Conservation (phyloP, 2,888 invertebrate species). For the Leptarthrus brevirostris region DNA sequence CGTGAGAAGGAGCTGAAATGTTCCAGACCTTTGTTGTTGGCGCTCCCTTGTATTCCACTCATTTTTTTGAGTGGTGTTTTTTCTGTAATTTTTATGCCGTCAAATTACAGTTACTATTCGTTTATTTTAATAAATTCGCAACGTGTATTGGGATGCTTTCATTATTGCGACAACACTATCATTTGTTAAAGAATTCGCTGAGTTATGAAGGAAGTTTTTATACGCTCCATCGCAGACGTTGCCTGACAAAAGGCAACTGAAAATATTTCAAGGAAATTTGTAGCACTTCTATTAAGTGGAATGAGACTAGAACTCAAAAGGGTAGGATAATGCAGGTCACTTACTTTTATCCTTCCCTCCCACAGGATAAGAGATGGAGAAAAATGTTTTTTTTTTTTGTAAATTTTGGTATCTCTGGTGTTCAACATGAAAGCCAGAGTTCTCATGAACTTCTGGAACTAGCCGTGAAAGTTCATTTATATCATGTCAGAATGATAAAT, state of each 20-base stretch:
- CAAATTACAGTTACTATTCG: not conserved
- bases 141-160: not conserved
- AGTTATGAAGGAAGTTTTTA: not conserved
- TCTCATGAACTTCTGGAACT: constrained; percentile 44
- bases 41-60: not conserved
- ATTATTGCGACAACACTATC: not conserved
- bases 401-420: constrained; percentile 32
- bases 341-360: not conserved
- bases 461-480: constrained; percentile 42
- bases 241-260: constrained; percentile 23
- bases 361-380: not conserved
- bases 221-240: not conserved
- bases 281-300: not conserved
- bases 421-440: constrained; percentile 42
- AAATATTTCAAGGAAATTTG: constrained; percentile 28
- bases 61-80: not conserved
- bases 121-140: not conserved
- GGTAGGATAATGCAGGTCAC: not conserved
- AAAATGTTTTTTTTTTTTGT: not conserved
- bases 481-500: constrained; percentile 48
- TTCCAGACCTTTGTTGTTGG: constrained; percentile 5
- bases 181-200: not conserved
- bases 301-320: not conserved
- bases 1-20: constrained; percentile 14
- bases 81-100: not conserved